Percentiles rank a stretch among this genome's conserved stretches.
phyloP scores from a whole-genome alignment of 2,113 vertebrate genomes.

The Oreochromis niloticus region DNA sequence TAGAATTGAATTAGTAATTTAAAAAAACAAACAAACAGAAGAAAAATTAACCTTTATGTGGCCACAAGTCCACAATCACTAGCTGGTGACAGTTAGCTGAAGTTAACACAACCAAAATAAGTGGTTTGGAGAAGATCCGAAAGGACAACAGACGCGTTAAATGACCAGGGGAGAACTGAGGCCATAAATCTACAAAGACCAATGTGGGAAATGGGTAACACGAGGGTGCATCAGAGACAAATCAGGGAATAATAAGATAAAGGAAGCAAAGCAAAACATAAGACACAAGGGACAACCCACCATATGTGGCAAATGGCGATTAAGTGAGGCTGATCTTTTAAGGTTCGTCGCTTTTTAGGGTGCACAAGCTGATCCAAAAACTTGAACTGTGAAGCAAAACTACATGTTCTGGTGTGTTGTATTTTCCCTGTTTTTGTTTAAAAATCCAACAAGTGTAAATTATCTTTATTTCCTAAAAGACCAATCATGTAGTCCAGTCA shows the following conservation, averaged over 20 bases:
- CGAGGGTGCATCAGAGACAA: neutral
- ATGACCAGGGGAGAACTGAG: neutral
- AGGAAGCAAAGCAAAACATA: neutral
- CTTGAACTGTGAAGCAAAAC: neutral
- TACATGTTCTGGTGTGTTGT: neutral
- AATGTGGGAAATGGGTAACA: neutral
- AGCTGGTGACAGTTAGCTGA: neutral
- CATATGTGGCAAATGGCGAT: neutral
- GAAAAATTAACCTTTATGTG: neutral
- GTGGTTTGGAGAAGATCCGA: neutral
- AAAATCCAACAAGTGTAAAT: neutral
- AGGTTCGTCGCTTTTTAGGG: neutral
- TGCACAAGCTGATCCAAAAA: neutral
- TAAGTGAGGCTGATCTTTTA: neutral
- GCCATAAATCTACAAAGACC: neutral
- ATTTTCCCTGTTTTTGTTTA: neutral
- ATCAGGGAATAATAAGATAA: neutral
- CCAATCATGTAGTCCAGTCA: neutral
- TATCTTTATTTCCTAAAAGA: neutral
- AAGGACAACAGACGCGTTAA: neutral
- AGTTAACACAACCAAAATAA: neutral
- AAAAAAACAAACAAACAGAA: neutral
- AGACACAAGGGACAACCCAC: neutral
- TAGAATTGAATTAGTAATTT: fast-evolving
- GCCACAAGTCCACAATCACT: neutral